A percentile compares a stretch with the other conserved stretches of the same genome.
Evolutionary conservation across 2,797 vertebrate species (phyloP).

Genomic region (Scleropages formosus): DNA sequence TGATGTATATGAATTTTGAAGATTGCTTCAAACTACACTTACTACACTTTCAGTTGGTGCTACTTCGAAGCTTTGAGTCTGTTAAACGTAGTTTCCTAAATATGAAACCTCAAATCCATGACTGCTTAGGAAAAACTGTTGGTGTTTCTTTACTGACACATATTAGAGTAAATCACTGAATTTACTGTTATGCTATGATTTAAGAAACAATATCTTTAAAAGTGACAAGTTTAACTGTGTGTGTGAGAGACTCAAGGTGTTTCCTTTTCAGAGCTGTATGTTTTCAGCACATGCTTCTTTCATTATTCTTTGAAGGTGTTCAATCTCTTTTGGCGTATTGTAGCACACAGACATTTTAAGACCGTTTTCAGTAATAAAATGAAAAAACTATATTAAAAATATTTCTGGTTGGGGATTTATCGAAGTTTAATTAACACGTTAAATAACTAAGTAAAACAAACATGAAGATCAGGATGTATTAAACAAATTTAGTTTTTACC

Average conservation of each 20-base stretch:
- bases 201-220: neutral
- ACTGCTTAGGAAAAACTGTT: neutral
- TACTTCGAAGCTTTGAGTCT: no score
- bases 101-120: neutral
- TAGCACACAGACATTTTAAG: conserved; percentile 25
- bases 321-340: neutral
- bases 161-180: conserved; percentile 22
- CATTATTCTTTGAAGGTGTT: neutral
- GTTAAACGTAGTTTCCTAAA: no score
- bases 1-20: conserved; percentile 13
- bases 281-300: neutral
- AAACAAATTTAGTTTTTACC: conserved; percentile 17
- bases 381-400: neutral
- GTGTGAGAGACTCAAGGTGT: neutral
- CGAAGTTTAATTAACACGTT: neutral
- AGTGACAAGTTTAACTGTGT: neutral
- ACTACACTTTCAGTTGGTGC: neutral
- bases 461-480: neutral
- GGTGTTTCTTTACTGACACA: conserved; percentile 20
- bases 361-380: neutral
- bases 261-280: conserved; percentile 2
- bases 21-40: neutral
- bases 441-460: neutral
- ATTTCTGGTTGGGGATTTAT: neutral
- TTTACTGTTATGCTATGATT: conserved; percentile 1